Base-by-base conservation (phyloP, 2,797 vertebrate genomes). In the Muraenolepis orangiensis region DNA sequence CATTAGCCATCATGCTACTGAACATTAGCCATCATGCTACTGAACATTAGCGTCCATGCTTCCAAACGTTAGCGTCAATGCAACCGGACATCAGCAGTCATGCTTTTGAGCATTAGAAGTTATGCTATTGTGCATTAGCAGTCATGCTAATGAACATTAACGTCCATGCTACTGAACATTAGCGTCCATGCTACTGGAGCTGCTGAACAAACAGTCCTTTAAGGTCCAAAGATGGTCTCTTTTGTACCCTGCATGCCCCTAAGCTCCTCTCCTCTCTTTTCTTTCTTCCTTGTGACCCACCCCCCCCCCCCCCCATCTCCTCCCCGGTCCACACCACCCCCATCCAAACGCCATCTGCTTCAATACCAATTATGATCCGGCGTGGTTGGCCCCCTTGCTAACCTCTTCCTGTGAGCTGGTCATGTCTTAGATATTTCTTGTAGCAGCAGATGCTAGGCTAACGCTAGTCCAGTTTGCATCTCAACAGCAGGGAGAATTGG, bases 371-470 rank as follows among this genome's bases (percentile, higher is more conserved):
- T 68, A 76, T n/a, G 12, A 76, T 69, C 23, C 38, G 68, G 14
- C 36, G 42, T 6, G 46, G 46, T 57, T 71, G 64, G 32, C 77
- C 73, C 69, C 61, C 36, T 28, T 30, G 20, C 16, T 68, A 46
- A 76, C n/a, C 32, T 71, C 69, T 10, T 57, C 51, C 51, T 30
- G 61, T 20, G n/a, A 42, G 26, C 29, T 51, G 18, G 11, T 42
- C 32, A 42, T 31, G 12, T n/a, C 71, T 72, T 32, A 31, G 66
- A 32, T 72, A 42, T 72, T 34, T 34, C 38, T 71, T 61, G 66
- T 29, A 66, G 20, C n/a, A 82, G 66, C 75, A 69, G 20, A 72
- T 79, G 57, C 61, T 29, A 30, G n/a, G 26, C 42, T 18, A 57
- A 57, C 11, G 20, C 18, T 66, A 77, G 18, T 23, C 72, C 30